These are phyloP conservation scores for Ennomos erosarius DNA, from an alignment of 2,888 invertebrate genomes.

Conservation along the genomic window DNA sequence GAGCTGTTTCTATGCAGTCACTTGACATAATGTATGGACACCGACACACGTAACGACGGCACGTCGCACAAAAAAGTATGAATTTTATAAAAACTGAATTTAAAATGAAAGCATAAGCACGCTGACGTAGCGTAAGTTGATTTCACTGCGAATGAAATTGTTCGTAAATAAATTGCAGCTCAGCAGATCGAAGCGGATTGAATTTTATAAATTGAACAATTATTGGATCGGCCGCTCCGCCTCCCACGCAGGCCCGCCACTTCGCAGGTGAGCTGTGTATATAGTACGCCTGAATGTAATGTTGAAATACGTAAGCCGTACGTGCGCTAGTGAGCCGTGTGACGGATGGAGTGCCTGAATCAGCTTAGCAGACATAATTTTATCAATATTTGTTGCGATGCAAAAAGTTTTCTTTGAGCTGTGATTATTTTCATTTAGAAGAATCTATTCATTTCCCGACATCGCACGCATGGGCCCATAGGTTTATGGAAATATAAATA, in stretches of 20 bases:
- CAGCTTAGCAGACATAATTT: no score
- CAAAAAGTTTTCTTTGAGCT: no score
- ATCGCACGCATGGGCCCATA: no score
- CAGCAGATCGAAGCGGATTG: slow-evolving; percentile 23
- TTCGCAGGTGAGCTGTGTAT: not conserved
- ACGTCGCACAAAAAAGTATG: not conserved
- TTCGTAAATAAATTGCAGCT: slow-evolving; percentile 25
- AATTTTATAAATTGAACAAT: slow-evolving; percentile 26
- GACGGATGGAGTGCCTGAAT: no score
- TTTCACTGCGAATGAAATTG: slow-evolving; percentile 19
- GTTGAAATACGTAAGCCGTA: not conserved
- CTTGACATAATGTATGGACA: no score
- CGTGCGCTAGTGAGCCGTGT: no score
- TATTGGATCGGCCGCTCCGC: slow-evolving; percentile 13
- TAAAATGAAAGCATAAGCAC: slow-evolving; percentile 13
- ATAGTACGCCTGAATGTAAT: not conserved
- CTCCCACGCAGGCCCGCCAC: not conserved
- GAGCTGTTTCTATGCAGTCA: no score
- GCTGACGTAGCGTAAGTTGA: slow-evolving; percentile 6
- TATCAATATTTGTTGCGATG: no score
- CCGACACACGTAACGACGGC: not conserved
- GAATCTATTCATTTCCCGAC: no score
- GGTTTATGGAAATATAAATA: no score
- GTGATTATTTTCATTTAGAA: no score
- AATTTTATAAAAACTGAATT: slow-evolving; percentile 7